These are phyloP conservation scores for Drosophila flavopinicola DNA, from an alignment of 2,888 invertebrate genomes.

Conservation along the genomic window DNA sequence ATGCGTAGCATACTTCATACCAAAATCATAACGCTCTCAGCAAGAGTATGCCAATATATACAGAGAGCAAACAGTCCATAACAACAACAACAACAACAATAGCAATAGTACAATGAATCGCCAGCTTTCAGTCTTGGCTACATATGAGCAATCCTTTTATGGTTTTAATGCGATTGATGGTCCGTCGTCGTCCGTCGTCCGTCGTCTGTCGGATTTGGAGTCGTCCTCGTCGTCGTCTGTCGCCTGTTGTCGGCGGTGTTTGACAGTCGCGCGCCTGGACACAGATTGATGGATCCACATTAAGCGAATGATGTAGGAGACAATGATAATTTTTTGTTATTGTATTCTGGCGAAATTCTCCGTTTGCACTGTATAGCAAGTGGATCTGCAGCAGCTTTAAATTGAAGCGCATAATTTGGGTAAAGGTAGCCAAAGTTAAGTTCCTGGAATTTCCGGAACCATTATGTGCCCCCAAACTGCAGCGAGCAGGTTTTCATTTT, in stretches of 20 bases:
- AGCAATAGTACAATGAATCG: conserved; percentile 37
- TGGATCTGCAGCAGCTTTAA: conserved; percentile 43
- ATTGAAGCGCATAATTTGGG: conserved; percentile 69
- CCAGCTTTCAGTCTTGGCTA: conserved; percentile 47
- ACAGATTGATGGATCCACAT: conserved; percentile 83
- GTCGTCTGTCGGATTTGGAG: conserved; percentile 10
- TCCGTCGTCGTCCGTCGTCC: conserved; percentile 35
- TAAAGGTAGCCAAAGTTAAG: conserved; percentile 34
- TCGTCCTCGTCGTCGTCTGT: conserved; percentile 17
- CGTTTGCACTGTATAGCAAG: conserved; percentile 40
- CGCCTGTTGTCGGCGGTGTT: conserved; percentile 76
- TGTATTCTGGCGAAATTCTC: conserved; percentile 57
- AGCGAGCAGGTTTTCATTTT: conserved; percentile 28
- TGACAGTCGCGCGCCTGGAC: conserved; percentile 78
- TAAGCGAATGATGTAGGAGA: conserved; percentile 72
- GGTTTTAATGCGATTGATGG: conserved; percentile 82
- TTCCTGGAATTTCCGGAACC: conserved; percentile 60
- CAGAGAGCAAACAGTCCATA: conserved; percentile 32
- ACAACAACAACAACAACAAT: conserved; percentile 43
- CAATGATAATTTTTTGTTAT: conserved; percentile 80
- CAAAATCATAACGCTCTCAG: no score
- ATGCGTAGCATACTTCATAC: no score
- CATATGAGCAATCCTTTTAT: conserved; percentile 82
- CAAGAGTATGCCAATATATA: no score
- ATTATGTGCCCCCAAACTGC: conserved; percentile 40